Evolutionary conservation across 2,888 invertebrate genomes (phyloP).

Genomic region (Drosophila fungiperda): DNA sequence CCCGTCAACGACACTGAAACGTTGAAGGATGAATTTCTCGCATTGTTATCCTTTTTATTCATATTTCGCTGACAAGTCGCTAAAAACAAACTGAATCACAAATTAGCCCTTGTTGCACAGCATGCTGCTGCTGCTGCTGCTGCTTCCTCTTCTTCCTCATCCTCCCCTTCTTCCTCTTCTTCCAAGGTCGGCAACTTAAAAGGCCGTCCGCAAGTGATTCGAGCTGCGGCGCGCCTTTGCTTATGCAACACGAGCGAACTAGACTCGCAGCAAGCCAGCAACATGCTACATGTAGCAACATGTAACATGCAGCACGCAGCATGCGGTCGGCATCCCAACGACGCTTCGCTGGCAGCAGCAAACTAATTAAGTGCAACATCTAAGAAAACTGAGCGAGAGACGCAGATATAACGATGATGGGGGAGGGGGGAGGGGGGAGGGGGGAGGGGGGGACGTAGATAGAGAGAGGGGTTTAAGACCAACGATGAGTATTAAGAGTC

Average conservation of each 20-base stretch:
- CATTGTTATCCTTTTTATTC: conserved; percentile 2
- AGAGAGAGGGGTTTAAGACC: not conserved
- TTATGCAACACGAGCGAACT: conserved; percentile 47
- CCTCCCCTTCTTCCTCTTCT: no score
- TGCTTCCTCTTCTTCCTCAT: not conserved
- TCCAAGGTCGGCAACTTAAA: conserved; percentile 1
- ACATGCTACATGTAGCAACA: not conserved
- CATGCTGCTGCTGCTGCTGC: not conserved
- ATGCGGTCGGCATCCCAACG: conserved; percentile 41
- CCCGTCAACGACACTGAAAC: not conserved
- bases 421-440: not conserved
- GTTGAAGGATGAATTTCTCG: conserved; percentile 8
- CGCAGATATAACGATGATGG: no score
- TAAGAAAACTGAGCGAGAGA: conserved; percentile 45
- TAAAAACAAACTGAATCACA: conserved; percentile 18
- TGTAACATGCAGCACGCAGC: conserved; percentile 35
- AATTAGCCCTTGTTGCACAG: conserved; percentile 15
- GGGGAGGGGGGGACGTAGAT: no score
- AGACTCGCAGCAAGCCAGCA: conserved; percentile 3
- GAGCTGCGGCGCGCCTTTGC: conserved; percentile 25
- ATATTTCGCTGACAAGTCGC: conserved; percentile 3
- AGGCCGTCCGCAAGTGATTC: conserved; percentile 35
- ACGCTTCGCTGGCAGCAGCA: conserved; percentile 41
- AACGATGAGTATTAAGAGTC: not conserved
- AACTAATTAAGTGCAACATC: conserved; percentile 66